A percentile compares a stretch with the other conserved stretches of the same genome.
phyloP scores from a whole-genome alignment of 2,888 invertebrate species.

The Norana najaformis region DNA sequence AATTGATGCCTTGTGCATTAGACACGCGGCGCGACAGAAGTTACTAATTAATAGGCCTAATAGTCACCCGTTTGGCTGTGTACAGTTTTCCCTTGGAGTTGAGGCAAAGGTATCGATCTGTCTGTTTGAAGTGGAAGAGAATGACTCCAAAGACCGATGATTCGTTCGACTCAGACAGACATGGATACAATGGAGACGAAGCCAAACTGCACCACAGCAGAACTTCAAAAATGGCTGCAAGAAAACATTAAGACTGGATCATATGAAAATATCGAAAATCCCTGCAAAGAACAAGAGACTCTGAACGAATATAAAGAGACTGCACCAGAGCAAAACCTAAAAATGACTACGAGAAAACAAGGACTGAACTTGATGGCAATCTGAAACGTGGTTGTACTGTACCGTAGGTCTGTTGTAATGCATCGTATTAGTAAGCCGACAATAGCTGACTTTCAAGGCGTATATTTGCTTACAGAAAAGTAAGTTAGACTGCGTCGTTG shows the following conservation, averaged over 20 bases:
- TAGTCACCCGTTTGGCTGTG: neutral
- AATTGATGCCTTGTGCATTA: no score
- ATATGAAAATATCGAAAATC: neutral
- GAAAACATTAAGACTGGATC: neutral
- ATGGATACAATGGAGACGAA: constrained; percentile 5
- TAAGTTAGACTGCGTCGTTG: constrained; percentile 24
- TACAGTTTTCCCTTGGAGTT: constrained; percentile 22
- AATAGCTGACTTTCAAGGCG: neutral
- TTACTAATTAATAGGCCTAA: neutral
- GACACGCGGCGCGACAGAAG: no score
- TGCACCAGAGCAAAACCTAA: constrained; percentile 28
- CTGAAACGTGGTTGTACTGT: no score
- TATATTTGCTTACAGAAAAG: constrained; percentile 18
- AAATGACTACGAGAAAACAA: constrained; percentile 10
- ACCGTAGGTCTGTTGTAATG: no score
- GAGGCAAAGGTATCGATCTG: constrained; percentile 24
- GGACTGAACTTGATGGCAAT: neutral
- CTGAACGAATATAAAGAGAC: no score
- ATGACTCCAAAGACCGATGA: constrained; percentile 9
- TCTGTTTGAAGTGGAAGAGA: constrained; percentile 25
- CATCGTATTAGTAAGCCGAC: no score
- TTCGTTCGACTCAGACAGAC: constrained; percentile 1
- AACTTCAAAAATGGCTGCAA: constrained; percentile 17
- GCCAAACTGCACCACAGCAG: constrained; percentile 28
- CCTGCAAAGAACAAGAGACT: no score